Conservation (phyloP, 2,888 invertebrate genomes). For the Drosophila helvetica region DNA sequence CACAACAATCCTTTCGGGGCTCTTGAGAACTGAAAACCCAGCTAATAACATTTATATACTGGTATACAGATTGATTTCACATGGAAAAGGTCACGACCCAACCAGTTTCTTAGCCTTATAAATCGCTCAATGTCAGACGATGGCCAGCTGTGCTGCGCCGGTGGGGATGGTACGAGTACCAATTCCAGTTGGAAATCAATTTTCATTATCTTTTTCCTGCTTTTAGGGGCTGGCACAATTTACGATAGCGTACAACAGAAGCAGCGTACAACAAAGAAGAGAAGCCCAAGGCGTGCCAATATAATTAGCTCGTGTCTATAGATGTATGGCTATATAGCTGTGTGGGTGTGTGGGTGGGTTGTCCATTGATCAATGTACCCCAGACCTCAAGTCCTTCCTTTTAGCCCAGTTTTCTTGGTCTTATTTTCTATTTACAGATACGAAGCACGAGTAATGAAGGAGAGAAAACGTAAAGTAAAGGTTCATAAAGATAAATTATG, state of each 20-base stretch:
- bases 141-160: background rate
- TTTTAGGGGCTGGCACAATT: slow-evolving; percentile 55
- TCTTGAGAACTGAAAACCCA: background rate
- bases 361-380: slow-evolving; percentile 70
- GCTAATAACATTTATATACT: background rate
- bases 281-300: slow-evolving; percentile 67
- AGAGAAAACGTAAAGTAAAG: slow-evolving; percentile 30
- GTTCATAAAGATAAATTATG: slow-evolving; percentile 36
- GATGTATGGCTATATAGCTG: background rate
- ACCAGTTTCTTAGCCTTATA: slow-evolving; percentile 3
- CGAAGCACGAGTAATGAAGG: slow-evolving; percentile 22
- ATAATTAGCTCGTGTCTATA: slow-evolving; percentile 65
- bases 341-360: slow-evolving; percentile 3
- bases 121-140: slow-evolving; percentile 16
- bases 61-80: background rate
- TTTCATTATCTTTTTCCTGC: slow-evolving; percentile 59
- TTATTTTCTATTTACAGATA: slow-evolving; percentile 20
- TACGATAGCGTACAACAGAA: slow-evolving; percentile 14
- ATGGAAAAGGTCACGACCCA: slow-evolving; percentile 19
- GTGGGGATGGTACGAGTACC: slow-evolving; percentile 7
- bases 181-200: slow-evolving; percentile 57
- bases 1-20: background rate
- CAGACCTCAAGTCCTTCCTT: slow-evolving; percentile 29
- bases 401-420: slow-evolving; percentile 54
- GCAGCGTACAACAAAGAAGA: slow-evolving; percentile 15